These are phyloP conservation scores for Grus americana DNA, from an alignment of 2,113 vertebrate genomes.

Conservation along the genomic window DNA sequence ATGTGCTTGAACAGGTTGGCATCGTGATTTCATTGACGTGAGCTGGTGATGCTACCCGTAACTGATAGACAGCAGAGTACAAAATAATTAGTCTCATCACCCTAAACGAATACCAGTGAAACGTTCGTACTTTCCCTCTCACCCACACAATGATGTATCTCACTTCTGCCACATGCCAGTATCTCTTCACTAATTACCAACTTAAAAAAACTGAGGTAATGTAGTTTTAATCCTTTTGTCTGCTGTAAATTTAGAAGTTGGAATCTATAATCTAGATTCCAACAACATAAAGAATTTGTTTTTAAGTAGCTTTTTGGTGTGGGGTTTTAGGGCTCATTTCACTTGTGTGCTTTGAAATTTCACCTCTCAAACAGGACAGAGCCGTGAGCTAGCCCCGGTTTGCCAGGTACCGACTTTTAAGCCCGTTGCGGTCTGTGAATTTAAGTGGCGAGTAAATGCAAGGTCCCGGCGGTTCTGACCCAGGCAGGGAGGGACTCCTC, in stretches of 20 bases:
- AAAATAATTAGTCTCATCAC: conserved; percentile 58
- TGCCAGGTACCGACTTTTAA: background rate
- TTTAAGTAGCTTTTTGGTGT: background rate
- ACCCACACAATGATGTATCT: conserved; percentile 46
- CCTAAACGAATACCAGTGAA: conserved; percentile 36
- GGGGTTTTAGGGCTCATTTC: background rate
- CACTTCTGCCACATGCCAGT: conserved; percentile 52
- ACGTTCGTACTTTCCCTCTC: conserved; percentile 39
- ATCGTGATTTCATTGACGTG: conserved; percentile 43
- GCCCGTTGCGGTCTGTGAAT: background rate
- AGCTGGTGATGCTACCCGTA: conserved; percentile 3
- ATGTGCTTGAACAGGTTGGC: background rate
- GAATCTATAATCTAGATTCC: background rate
- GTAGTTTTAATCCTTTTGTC: background rate
- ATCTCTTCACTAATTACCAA: conserved; percentile 24
- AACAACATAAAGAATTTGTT: background rate
- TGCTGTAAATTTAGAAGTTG: background rate
- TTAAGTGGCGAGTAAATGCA: background rate
- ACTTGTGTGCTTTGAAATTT: background rate
- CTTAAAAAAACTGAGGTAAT: background rate
- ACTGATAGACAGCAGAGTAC: conserved; percentile 41
- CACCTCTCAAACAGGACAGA: background rate
- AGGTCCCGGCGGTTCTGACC: background rate
- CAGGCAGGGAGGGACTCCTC: background rate
- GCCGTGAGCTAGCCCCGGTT: background rate